Conservation (phyloP, 2,888 invertebrate species). For the Villa cingulata region DNA sequence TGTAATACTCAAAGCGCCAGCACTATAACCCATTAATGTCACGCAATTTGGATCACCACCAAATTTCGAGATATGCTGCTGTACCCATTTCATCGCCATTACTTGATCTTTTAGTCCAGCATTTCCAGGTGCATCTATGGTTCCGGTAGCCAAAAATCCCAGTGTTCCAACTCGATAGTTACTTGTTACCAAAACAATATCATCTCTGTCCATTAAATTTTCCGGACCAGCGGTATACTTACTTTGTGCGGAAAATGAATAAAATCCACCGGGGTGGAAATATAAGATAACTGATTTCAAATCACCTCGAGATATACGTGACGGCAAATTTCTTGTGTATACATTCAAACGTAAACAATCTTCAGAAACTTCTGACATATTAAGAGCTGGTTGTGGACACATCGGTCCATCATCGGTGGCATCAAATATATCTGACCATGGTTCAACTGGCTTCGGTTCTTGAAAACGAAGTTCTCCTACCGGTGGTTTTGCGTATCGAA, state of each 20-base stretch:
- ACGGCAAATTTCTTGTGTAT: slow-evolving; percentile 35
- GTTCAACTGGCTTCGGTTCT: slow-evolving; percentile 38
- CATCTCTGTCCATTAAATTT: slow-evolving; percentile 50
- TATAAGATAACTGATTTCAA: slow-evolving; percentile 51
- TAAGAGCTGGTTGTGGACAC: slow-evolving; percentile 37
- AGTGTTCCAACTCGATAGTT: slow-evolving; percentile 45
- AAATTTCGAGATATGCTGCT: slow-evolving; percentile 49
- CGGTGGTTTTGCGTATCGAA: slow-evolving; percentile 33
- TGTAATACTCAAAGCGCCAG: slow-evolving; percentile 39
- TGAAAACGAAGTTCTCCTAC: slow-evolving; percentile 27
- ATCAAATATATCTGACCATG: slow-evolving; percentile 40
- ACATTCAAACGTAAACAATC: slow-evolving; percentile 47
- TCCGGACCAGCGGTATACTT: slow-evolving; percentile 40
- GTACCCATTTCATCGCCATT: slow-evolving; percentile 49
- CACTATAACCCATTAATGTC: slow-evolving; percentile 49
- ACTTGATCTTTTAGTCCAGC: slow-evolving; percentile 60
- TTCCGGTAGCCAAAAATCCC: slow-evolving; percentile 53
- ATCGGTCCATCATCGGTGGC: slow-evolving; percentile 45
- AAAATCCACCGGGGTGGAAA: slow-evolving; percentile 57
- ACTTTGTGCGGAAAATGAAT: slow-evolving; percentile 46
- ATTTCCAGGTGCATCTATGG: slow-evolving; percentile 51
- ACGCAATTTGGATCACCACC: slow-evolving; percentile 53
- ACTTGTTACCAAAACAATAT: slow-evolving; percentile 49
- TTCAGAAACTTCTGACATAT: slow-evolving; percentile 33
- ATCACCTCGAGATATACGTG: slow-evolving; percentile 22